These are phyloP conservation scores for Pocillopora grandis DNA, from an alignment of 92 coral and sea anemone genomes.

Conservation along the genomic window DNA sequence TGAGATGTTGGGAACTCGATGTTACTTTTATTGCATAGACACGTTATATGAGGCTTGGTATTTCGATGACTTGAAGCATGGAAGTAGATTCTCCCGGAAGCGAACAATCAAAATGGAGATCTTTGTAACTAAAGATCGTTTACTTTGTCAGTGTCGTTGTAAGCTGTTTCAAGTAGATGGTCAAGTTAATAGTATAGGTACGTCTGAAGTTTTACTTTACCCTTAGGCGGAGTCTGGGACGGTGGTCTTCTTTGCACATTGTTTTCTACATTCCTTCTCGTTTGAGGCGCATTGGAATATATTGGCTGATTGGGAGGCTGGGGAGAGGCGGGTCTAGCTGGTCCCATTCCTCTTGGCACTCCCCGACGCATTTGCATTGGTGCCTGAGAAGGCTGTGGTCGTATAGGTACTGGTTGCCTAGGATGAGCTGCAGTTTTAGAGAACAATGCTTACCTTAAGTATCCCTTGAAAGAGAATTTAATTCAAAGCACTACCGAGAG, in stretches of 20 bases:
- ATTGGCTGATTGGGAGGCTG: slow-evolving; percentile 7
- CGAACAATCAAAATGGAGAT: too few relatives aligned
- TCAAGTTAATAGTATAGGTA: neutral
- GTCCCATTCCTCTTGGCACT: slow-evolving; percentile 35
- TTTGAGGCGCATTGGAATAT: neutral
- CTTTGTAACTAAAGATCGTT: too few relatives aligned
- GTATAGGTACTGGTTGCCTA: slow-evolving; percentile 28
- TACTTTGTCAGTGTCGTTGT: too few relatives aligned
- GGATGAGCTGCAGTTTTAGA: slow-evolving; percentile 1
- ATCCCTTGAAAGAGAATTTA: neutral
- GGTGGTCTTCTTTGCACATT: neutral
- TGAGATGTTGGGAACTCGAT: neutral
- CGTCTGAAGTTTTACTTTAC: neutral
- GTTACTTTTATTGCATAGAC: neutral
- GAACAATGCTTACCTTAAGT: neutral
- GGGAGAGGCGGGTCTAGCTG: slow-evolving; percentile 23
- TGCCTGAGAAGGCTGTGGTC: slow-evolving; percentile 11
- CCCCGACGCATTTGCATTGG: slow-evolving; percentile 38
- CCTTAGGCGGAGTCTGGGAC: neutral
- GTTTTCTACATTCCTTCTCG: neutral
- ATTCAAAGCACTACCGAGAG: neutral
- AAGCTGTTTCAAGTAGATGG: neutral
- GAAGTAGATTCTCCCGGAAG: too few relatives aligned
- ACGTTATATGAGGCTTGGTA: too few relatives aligned
- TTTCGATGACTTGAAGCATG: too few relatives aligned